These are phyloP conservation scores for Norana najaformis DNA, from an alignment of 2,888 invertebrate genomes.

Conservation along the genomic window DNA sequence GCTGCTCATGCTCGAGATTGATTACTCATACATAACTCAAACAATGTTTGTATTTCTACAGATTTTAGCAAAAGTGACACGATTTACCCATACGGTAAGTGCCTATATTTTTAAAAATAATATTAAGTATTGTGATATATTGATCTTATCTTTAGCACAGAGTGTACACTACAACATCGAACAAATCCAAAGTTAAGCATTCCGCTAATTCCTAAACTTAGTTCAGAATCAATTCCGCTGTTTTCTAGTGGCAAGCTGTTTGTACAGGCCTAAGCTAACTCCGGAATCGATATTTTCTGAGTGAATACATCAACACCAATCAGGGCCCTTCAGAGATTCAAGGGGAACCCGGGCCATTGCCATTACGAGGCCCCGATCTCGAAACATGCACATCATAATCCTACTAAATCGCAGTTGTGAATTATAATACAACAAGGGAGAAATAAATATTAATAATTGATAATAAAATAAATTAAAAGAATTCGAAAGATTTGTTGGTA, in stretches of 20 bases:
- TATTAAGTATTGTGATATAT: neutral
- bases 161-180: neutral
- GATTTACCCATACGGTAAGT: conserved; percentile 1
- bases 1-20: neutral
- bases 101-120: neutral
- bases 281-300: neutral
- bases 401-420: no score
- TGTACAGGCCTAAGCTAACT: neutral
- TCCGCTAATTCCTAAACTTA: neutral
- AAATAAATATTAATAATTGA: no score
- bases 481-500: no score
- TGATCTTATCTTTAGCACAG: neutral
- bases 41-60: neutral
- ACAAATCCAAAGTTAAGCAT: neutral
- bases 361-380: no score
- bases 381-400: no score
- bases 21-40: neutral
- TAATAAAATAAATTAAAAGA: no score
- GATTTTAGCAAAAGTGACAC: neutral
- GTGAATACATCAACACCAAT: neutral
- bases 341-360: no score
- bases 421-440: no score
- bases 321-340: no score
- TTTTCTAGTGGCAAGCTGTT: neutral
- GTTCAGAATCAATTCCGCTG: neutral